Evolutionary conservation across 2,113 vertebrate genomes (phyloP), one percentile per base, ranked within the genome.

Genomic region (Pungitius pungitius): DNA sequence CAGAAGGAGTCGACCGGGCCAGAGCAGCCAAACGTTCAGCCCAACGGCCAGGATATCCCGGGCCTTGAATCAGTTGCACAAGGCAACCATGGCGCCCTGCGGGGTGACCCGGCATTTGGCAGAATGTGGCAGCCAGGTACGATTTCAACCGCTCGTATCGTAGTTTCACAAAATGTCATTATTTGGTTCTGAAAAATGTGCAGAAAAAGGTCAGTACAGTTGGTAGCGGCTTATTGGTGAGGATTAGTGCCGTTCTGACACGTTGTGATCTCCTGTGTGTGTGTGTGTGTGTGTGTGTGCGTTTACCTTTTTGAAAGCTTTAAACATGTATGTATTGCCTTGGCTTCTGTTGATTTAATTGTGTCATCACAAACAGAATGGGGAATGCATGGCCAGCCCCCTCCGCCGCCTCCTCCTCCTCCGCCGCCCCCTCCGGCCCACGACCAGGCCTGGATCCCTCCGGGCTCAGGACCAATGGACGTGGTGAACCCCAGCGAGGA

Each of bases 71-170:
- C 96, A 77, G 94, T 93, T 52, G 92, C 91, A 82, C 95, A 94
- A 86, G 95, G 95, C 87, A 99, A 97, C 92, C 98, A 97, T 84
- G 92, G 93, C 42, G 91, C 92, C 89, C 98, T 98, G 93, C 96
- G 95, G 90, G 94, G 94, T 47, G 96, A 99, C 78, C 94, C 95
- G 26, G 93, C 94, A 47, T 99, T 99, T 93, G 95, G 95, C 88
- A 94, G 97, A 93, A 96, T 98, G 90, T 99, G 98, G 98, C 97
- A 98, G 85, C 96, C 96, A 94, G 98, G 98, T 99, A 83, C 11
- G 35, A 17, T 18, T 61, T 30, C 24, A 67, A 58, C 39, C 18
- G 20, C 24, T 13, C 35, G 1, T 7, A 22, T 43, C 8, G 2
- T 3, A 2, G 4, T 71, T 14, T 20, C 18, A 57, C 6, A 14